A percentile compares a stretch with the other conserved stretches of the same genome.
Conservation (phyloP, 2,113 vertebrate species). For the Gnathonemus longibarbis region DNA sequence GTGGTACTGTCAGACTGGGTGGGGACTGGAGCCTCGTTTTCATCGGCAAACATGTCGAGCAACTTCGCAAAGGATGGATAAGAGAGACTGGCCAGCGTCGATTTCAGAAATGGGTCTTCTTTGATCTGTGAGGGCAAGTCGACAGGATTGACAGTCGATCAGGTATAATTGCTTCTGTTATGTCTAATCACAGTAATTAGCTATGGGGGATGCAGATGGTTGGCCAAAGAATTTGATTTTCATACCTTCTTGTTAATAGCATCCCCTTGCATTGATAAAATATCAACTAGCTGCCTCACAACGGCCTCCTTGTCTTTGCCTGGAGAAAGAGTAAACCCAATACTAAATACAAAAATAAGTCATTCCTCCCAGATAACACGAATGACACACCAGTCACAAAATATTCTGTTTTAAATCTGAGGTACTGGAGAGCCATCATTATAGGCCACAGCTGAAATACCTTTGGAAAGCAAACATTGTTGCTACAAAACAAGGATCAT, state of each 20-base stretch:
- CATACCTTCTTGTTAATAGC: conserved; percentile 56
- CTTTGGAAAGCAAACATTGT: background rate
- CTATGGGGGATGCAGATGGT: background rate
- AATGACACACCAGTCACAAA: background rate
- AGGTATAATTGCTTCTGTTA: background rate
- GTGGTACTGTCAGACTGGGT: conserved; percentile 46
- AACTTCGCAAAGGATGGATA: conserved; percentile 56
- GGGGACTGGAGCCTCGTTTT: background rate
- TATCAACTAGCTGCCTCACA: conserved; percentile 46
- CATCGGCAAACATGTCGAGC: conserved; percentile 44
- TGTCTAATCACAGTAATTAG: background rate
- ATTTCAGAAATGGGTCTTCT: conserved; percentile 45
- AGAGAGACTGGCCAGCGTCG: conserved; percentile 48
- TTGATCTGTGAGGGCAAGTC: conserved; percentile 47
- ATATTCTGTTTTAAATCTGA: background rate
- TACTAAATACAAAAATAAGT: background rate
- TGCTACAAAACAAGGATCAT: background rate
- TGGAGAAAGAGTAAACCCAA: background rate
- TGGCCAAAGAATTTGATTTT: background rate
- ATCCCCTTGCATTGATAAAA: conserved; percentile 54
- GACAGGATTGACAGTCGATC: background rate
- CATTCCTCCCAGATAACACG: background rate
- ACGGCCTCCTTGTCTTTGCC: conserved; percentile 45
- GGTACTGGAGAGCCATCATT: background rate
- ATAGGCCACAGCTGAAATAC: background rate